Percentiles rank a stretch among this genome's conserved stretches.
Conservation (phyloP, 2,888 invertebrate species). For the Melinaea menophilus region DNA sequence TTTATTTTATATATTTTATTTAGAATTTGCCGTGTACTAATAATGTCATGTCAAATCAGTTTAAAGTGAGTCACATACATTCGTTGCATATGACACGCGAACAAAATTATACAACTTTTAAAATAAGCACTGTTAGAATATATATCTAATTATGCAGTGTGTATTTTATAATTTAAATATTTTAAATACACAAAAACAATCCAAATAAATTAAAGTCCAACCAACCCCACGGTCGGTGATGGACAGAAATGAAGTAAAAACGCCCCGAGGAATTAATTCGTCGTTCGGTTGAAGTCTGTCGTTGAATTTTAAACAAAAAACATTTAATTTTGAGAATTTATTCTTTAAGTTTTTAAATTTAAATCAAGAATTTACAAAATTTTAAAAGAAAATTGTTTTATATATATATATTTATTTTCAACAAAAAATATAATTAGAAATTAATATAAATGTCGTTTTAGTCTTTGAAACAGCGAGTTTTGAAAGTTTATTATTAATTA, state of each 20-base stretch:
- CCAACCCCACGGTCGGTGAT: neutral
- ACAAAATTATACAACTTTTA: too few relatives aligned
- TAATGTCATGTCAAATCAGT: neutral
- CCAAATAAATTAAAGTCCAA: neutral
- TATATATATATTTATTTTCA: slow-evolving; percentile 7
- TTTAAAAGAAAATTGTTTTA: slow-evolving; percentile 13
- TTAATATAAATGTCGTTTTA: too few relatives aligned
- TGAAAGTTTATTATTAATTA: too few relatives aligned
- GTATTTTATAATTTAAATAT: neutral
- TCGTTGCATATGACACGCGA: too few relatives aligned
- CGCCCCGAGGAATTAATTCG: slow-evolving; percentile 7
- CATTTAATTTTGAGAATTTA: slow-evolving; percentile 9
- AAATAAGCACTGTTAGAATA: too few relatives aligned
- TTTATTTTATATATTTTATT: too few relatives aligned
- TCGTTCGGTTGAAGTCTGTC: slow-evolving; percentile 9
- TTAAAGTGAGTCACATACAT: neutral
- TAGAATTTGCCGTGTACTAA: too few relatives aligned
- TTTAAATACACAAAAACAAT: neutral
- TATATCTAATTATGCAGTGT: too few relatives aligned
- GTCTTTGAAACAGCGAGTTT: too few relatives aligned
- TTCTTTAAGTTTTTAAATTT: slow-evolving; percentile 8
- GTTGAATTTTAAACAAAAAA: slow-evolving; percentile 20
- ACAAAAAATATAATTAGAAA: too few relatives aligned
- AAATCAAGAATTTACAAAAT: slow-evolving; percentile 5
- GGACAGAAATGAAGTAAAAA: slow-evolving; percentile 6